phyloP scores from a whole-genome alignment of 2,113 vertebrate genomes.

The Cariama cristata region DNA sequence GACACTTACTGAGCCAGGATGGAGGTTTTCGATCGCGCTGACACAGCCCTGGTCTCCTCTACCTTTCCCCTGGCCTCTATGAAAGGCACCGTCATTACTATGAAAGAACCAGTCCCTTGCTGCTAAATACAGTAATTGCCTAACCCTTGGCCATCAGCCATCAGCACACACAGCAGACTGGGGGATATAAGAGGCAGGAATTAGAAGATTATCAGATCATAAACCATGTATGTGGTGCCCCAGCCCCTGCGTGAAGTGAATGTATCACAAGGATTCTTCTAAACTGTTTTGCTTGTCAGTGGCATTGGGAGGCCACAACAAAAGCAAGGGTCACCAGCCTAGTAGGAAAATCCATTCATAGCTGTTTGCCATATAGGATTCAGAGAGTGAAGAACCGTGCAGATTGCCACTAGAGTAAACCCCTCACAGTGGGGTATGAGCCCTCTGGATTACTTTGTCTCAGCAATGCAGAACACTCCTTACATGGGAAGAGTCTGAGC shows the following conservation, averaged over 20 bases:
- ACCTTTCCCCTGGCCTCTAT: not conserved
- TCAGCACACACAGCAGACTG: not conserved
- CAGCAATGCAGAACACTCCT: not conserved
- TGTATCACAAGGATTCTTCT: not conserved
- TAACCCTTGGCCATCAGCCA: not conserved
- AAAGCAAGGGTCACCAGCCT: not conserved
- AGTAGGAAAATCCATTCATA: not conserved
- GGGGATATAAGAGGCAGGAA: not conserved
- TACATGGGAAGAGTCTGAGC: not conserved
- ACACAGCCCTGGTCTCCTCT: not conserved
- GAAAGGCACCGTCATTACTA: not conserved
- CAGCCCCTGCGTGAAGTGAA: not conserved
- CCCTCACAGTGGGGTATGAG: not conserved
- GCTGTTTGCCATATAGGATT: not conserved
- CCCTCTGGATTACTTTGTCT: not conserved
- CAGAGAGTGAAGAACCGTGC: not conserved
- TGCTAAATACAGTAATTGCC: not conserved
- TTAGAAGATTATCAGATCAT: not conserved
- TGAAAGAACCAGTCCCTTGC: accelerated
- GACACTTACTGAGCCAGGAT: not conserved
- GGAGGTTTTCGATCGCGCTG: not conserved
- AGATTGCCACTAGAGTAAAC: not conserved
- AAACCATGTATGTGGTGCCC: not conserved
- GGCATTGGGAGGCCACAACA: not conserved
- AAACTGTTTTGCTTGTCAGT: not conserved